Evolutionary conservation across 2,888 invertebrate species (phyloP).

Genomic region (Calliphora vomitoria): DNA sequence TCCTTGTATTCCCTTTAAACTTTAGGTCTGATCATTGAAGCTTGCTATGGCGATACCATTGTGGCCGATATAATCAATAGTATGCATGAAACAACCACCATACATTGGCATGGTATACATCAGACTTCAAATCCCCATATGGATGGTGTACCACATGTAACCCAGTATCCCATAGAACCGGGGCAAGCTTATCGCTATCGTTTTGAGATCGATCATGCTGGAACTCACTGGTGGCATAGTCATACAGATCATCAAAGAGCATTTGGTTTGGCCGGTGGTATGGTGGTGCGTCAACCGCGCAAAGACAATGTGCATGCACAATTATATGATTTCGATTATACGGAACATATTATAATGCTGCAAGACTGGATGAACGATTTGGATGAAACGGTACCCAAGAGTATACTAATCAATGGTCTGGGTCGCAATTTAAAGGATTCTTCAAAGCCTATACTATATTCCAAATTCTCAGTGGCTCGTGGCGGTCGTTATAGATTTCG

Average conservation of each 20-base stretch:
- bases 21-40: constrained; percentile 77
- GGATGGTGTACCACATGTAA: constrained; percentile 82
- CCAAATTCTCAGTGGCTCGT: constrained; percentile 78
- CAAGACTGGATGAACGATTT: constrained; percentile 82
- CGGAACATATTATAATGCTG: constrained; percentile 80
- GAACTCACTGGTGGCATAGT: constrained; percentile 83
- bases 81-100: constrained; percentile 80
- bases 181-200: constrained; percentile 82
- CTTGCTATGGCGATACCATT: constrained; percentile 81
- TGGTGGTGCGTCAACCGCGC: constrained; percentile 78
- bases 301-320: constrained; percentile 78
- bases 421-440: constrained; percentile 78
- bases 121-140: constrained; percentile 80
- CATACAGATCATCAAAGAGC: constrained; percentile 81
- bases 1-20: no score
- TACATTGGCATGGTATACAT: constrained; percentile 83
- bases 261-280: constrained; percentile 80
- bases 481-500: constrained; percentile 82
- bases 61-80: constrained; percentile 81
- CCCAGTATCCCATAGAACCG: constrained; percentile 82
- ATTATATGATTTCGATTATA: constrained; percentile 80
- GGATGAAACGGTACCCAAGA: constrained; percentile 78
- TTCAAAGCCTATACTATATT: constrained; percentile 77
- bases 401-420: constrained; percentile 80
- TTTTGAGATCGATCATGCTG: constrained; percentile 80